These are phyloP conservation scores for Pedicia rivosa DNA, from an alignment of 2,888 invertebrate genomes.

Conservation along the genomic window DNA sequence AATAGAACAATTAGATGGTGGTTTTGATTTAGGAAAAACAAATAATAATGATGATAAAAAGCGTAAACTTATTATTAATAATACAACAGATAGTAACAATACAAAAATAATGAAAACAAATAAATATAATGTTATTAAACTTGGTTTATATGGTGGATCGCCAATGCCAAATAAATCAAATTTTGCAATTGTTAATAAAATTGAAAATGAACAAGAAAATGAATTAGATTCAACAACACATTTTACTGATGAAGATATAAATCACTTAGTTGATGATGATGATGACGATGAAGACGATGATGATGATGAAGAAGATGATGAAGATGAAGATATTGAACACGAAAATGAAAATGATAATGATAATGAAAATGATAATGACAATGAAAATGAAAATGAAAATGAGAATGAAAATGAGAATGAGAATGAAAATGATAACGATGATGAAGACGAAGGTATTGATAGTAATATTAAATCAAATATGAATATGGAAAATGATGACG, in stretches of 20 bases:
- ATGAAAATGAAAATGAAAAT: conserved; percentile 12
- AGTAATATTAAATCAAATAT: neutral
- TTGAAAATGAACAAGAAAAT: neutral
- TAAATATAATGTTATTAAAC: neutral
- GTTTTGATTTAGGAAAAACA: conserved; percentile 13
- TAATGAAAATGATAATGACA: conserved; percentile 8
- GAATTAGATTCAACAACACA: neutral
- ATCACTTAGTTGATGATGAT: conserved; percentile 11
- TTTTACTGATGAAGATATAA: conserved; percentile 2
- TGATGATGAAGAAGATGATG: conserved; percentile 10
- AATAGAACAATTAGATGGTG: conserved; percentile 25
- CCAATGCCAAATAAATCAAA: conserved; percentile 3
- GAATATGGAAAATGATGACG: neutral
- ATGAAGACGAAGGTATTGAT: neutral
- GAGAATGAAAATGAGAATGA: conserved; percentile 5
- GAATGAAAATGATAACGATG: neutral
- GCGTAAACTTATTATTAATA: neutral
- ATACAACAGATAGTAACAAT: neutral
- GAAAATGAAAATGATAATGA: conserved; percentile 10
- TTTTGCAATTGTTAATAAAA: conserved; percentile 10
- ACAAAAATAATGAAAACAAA: neutral
- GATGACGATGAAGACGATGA: conserved; percentile 11
- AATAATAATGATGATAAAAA: conserved; percentile 7
- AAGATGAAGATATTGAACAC: conserved; percentile 8
- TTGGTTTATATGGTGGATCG: conserved; percentile 16